Base-by-base conservation (phyloP, 2,888 invertebrate genomes). In the Drosophila putrida region DNA sequence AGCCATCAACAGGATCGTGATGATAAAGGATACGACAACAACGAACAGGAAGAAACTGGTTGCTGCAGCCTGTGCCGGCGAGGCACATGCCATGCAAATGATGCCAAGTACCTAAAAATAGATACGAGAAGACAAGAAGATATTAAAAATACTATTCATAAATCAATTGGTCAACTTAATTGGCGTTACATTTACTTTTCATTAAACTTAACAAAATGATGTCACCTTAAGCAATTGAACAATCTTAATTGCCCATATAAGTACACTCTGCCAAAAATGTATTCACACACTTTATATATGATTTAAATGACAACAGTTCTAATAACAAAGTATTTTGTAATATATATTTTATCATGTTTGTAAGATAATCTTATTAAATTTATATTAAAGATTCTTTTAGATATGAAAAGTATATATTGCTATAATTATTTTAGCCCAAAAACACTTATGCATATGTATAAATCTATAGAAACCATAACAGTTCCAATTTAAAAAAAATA, bases 1-100 rank as follows among this genome's bases (percentile, higher is more conserved):
- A 90, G 96, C 95, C 62, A 95, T 94, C 97, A 97, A 97, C 88
- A 97, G 93, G 54, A 97, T 93, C 0, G 96, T 97, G 51, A 95
- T 94, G 88, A 98, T 96, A 93, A 98, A 98, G 74, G 96, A 95
- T 72, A 95, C 94, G 70, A 96, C 96, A 15, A 95, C 96, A 55
- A 97, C 97, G 91, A 97, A 97, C 66, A 97, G 94, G 93, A 97
- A 98, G 94, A 96, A 97, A 78, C 96, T 95, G 10, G 96, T 95
- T 51, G 94, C 95, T 20, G 92, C 89, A 44, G 92, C 74, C 78
- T 91, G 93, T 0, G 95, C 95, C 6, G 97, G 96, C 3, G 97
- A 95, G 2, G 95, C 96, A 75, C 96, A 94, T 11, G 96, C 94
- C 96, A 98, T 96, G 89, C 97, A 97, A 85, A 98, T 93, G 71